Evolutionary conservation across 2,113 vertebrate genomes (phyloP).

Genomic region (Pelecanus crispus): DNA sequence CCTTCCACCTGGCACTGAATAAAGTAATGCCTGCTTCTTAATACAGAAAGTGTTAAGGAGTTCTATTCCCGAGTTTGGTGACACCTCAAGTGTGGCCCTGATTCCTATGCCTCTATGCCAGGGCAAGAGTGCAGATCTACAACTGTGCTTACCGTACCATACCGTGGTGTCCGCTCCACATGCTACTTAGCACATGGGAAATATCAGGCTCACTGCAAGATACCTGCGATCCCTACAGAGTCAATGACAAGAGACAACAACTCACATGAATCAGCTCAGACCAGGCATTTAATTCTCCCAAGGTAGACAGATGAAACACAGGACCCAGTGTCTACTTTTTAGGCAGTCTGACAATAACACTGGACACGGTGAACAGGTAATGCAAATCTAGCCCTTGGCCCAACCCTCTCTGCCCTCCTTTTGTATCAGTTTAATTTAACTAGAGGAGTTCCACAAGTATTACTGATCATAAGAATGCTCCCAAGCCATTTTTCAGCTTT

Average conservation of each 20-base stretch:
- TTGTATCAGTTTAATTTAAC: neutral
- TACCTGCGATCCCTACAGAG: neutral
- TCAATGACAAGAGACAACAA: neutral
- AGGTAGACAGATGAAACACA: neutral
- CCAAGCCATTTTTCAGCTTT: neutral
- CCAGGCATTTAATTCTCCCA: neutral
- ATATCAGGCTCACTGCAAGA: neutral
- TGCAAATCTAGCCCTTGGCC: neutral
- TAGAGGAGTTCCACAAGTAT: neutral
- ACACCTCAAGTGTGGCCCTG: neutral
- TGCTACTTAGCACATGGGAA: neutral
- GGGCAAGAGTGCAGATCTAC: neutral
- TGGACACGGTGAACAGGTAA: neutral
- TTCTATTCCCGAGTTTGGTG: too few relatives aligned
- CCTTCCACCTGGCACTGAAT: too few relatives aligned
- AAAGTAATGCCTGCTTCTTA: too few relatives aligned
- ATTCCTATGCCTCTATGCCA: neutral
- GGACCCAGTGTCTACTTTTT: neutral
- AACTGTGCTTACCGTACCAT: neutral
- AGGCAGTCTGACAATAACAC: rapidly evolving
- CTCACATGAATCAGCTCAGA: neutral
- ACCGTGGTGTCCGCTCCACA: rapidly evolving
- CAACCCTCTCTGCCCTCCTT: neutral
- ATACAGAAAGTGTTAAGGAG: too few relatives aligned
- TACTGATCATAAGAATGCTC: neutral